Conservation (phyloP, 2,888 invertebrate genomes). For the Macaria notata region DNA sequence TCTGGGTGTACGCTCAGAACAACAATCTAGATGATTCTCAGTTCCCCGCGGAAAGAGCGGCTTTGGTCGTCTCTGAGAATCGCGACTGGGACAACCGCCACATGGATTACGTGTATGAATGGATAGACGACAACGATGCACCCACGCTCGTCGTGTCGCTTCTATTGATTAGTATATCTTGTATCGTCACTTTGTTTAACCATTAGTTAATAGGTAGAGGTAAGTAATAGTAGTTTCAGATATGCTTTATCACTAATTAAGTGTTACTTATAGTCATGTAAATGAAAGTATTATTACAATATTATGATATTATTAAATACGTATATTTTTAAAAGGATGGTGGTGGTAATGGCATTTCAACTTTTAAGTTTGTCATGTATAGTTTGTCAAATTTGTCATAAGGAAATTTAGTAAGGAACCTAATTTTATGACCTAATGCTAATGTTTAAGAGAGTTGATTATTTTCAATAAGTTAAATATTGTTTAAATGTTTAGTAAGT, state of each 20-base stretch:
- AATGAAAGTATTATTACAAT: no score
- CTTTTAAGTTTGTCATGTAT: no score
- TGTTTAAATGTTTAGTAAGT: neutral
- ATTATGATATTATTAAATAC: no score
- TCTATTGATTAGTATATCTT: conserved; percentile 49
- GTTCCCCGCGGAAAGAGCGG: conserved; percentile 38
- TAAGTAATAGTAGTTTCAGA: neutral
- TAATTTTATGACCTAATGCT: neutral
- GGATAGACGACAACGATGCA: conserved; percentile 71
- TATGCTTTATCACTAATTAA: neutral
- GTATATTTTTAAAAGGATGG: no score
- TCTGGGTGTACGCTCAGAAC: conserved; percentile 50
- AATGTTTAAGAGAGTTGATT: neutral
- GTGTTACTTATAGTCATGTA: no score
- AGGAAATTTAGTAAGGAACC: neutral
- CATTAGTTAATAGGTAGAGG: conserved; percentile 28
- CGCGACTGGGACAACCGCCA: conserved; percentile 43
- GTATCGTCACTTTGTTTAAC: conserved; percentile 53
- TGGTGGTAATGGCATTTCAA: no score
- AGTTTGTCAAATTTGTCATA: no score
- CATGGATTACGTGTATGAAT: conserved; percentile 57
- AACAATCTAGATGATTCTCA: conserved; percentile 56
- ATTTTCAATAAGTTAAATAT: no score
- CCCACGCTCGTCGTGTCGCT: conserved; percentile 54
- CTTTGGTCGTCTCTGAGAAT: conserved; percentile 42